These are phyloP conservation scores for Drosophila sturtevanti DNA, from an alignment of 1,140 invertebrate species.

Conservation along the genomic window DNA sequence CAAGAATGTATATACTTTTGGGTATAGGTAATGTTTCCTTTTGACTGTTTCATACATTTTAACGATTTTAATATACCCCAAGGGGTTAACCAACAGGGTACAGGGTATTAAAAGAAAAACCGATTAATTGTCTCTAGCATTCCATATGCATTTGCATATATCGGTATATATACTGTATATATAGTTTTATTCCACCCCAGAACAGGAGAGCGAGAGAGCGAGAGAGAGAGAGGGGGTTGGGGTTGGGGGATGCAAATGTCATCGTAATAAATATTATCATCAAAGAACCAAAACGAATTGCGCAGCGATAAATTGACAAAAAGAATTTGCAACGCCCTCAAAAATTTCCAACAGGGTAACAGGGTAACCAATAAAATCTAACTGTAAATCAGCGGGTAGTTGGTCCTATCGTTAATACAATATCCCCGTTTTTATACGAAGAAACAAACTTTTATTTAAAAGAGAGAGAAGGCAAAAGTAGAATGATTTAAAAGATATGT, in stretches of 20 bases:
- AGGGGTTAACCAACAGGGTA: no score
- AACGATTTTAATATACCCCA: no score
- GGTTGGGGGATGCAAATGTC: background rate
- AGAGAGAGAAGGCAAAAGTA: no score
- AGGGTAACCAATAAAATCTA: background rate
- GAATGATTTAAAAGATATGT: no score
- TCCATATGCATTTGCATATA: background rate
- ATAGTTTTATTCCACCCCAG: background rate
- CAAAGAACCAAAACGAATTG: slow-evolving; percentile 69
- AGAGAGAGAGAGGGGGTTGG: background rate
- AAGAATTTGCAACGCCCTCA: slow-evolving; percentile 69
- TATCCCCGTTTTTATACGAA: no score
- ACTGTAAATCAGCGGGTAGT: background rate
- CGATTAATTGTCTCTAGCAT: slow-evolving; percentile 59
- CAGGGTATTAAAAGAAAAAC: no score
- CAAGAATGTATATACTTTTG: no score
- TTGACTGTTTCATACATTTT: no score
- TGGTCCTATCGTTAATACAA: no score
- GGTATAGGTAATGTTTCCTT: no score
- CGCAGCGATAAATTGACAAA: slow-evolving; percentile 67
- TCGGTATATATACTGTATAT: background rate
- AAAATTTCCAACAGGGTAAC: slow-evolving; percentile 35
- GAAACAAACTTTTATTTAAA: no score
- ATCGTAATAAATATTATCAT: slow-evolving; percentile 51
- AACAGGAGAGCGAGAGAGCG: no score